phyloP scores from a whole-genome alignment of 2,888 invertebrate species.

The Caenorhabditis auriculariae region DNA sequence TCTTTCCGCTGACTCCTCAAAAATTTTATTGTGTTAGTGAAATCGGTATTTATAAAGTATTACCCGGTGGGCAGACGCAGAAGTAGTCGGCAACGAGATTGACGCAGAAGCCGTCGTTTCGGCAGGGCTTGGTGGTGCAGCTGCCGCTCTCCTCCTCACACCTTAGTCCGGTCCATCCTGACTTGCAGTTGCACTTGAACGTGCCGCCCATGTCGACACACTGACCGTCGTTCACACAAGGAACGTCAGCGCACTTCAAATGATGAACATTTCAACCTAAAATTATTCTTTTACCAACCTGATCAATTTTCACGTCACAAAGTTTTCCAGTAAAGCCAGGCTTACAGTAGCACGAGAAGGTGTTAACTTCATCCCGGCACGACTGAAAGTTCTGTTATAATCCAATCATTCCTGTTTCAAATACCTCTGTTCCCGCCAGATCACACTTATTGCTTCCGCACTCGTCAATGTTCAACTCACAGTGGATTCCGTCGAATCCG shows the following conservation, averaged over 20 bases:
- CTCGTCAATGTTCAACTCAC: conserved; percentile 89
- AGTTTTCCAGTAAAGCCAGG: conserved; percentile 82
- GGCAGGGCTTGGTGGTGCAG: conserved; percentile 83
- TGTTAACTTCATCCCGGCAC: conserved; percentile 77
- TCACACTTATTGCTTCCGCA: conserved; percentile 70
- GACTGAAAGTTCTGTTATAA: conserved; percentile 68
- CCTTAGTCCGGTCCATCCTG: conserved; percentile 55
- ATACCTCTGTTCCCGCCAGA: conserved; percentile 20
- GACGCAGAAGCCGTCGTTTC: conserved; percentile 88
- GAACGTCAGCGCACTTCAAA: conserved; percentile 75
- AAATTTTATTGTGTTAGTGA: conserved; percentile 63
- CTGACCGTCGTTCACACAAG: conserved; percentile 79
- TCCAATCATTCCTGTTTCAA: background rate
- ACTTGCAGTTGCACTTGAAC: conserved; percentile 86
- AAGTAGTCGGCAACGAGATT: conserved; percentile 86
- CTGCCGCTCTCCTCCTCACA: conserved; percentile 87
- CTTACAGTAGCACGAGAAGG: conserved; percentile 79
- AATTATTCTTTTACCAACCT: conserved; percentile 13
- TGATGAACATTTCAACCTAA: background rate
- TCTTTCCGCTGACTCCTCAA: conserved; percentile 91
- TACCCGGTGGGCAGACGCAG: conserved; percentile 71
- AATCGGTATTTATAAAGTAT: background rate
- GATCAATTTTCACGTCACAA: conserved; percentile 73
- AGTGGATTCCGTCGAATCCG: conserved; percentile 82
- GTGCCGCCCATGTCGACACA: conserved; percentile 70